Conservation (phyloP, 2,113 vertebrate species). For the Rattus rattus region DNA sequence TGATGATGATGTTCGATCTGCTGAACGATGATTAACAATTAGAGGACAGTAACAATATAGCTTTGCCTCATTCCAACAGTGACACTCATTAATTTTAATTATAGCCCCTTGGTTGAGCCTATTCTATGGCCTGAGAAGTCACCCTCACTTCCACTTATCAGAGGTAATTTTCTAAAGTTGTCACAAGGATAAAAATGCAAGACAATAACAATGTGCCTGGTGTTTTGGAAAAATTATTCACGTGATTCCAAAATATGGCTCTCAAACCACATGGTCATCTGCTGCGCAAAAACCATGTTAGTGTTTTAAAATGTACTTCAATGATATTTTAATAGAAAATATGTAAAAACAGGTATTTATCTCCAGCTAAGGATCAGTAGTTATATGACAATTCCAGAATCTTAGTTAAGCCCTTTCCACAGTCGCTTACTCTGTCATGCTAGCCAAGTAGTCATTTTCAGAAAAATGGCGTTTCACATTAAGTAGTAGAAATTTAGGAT, state of each 20-base stretch:
- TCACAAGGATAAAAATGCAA: conserved; percentile 52
- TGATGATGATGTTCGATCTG: conserved; percentile 65
- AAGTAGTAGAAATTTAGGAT: neutral
- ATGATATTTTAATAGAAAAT: neutral
- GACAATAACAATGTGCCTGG: neutral
- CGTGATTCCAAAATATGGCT: neutral
- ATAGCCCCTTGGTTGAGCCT: conserved; percentile 13
- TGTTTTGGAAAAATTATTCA: conserved; percentile 9
- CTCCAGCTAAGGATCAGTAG: neutral
- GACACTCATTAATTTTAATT: conserved; percentile 73
- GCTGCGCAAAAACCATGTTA: neutral
- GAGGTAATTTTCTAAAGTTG: conserved; percentile 65
- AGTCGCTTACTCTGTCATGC: neutral
- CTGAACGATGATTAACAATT: conserved; percentile 71
- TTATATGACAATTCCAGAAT: neutral
- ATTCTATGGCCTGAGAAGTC: conserved; percentile 57
- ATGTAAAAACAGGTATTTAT: neutral
- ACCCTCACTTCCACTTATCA: conserved; percentile 65
- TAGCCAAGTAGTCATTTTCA: neutral
- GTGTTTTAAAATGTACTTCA: neutral
- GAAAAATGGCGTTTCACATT: neutral
- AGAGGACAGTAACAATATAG: conserved; percentile 60
- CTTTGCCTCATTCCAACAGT: conserved; percentile 62
- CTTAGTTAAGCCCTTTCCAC: neutral
- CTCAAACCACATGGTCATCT: neutral